A percentile compares a stretch with the other conserved stretches of the same genome.
These are phyloP conservation scores for Manacus vitellinus DNA, from an alignment of 2,113 vertebrate species.

Conservation along the genomic window DNA sequence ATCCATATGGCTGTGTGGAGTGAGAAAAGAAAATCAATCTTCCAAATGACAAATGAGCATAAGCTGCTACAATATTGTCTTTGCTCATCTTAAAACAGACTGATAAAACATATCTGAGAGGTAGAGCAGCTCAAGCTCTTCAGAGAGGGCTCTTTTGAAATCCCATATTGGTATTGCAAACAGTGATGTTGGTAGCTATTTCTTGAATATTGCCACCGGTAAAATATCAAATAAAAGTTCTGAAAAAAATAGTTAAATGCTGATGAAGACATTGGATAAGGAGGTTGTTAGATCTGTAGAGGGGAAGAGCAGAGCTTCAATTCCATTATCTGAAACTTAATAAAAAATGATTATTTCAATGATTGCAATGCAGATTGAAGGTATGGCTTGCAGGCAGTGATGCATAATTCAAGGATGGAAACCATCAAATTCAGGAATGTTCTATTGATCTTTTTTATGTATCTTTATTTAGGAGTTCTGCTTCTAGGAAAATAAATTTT, in stretches of 20 bases:
- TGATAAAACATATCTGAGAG: neutral
- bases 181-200: neutral
- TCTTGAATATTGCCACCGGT: neutral
- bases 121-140: neutral
- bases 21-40: neutral
- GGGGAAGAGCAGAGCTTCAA: neutral
- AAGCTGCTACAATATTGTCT: neutral
- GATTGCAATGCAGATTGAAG: neutral
- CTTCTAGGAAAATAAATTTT: neutral
- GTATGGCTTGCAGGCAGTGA: neutral
- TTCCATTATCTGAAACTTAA: neutral
- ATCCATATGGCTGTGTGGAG: neutral
- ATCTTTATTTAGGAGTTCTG: neutral
- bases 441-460: neutral
- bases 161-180: neutral
- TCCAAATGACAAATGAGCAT: conserved; percentile 11
- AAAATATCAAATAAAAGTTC: neutral
- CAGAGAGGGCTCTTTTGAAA: neutral
- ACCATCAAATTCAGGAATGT: neutral
- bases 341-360: neutral
- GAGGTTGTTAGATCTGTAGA: neutral
- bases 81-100: neutral
- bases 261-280: neutral
- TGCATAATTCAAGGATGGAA: conserved; percentile 6
- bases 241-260: neutral